Conservation (phyloP, 2,797 vertebrate genomes). For the Rhynchonycteris naso region DNA sequence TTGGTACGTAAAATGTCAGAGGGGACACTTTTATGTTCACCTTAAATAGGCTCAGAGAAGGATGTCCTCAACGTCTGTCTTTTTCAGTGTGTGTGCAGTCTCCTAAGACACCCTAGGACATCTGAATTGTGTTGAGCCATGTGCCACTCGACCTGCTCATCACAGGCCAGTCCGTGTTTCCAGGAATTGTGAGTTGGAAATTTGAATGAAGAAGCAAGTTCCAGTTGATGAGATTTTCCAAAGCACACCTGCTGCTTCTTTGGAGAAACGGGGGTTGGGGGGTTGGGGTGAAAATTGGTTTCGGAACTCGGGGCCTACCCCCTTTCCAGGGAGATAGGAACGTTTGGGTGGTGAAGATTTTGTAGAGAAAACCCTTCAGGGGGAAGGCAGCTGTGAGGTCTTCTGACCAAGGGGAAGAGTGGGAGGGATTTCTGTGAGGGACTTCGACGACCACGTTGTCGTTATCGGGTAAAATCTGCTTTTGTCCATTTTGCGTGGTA, state of each 20-base stretch:
- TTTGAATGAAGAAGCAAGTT: background rate
- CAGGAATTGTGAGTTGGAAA: background rate
- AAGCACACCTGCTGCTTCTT: background rate
- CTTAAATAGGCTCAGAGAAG: background rate
- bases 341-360: background rate
- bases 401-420: background rate
- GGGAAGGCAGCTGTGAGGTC: background rate
- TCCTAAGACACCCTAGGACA: background rate
- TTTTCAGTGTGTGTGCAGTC: slow-evolving; percentile 20
- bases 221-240: background rate
- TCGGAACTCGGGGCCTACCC: background rate
- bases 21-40: slow-evolving; percentile 67
- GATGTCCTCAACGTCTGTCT: background rate
- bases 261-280: background rate
- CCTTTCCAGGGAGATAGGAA: background rate
- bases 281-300: background rate
- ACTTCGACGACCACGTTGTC: accelerated
- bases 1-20: slow-evolving; percentile 50
- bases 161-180: background rate
- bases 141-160: background rate
- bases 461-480: background rate
- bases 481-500: background rate
- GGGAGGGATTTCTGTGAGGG: background rate
- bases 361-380: background rate
- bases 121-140: background rate